Percentiles rank a stretch among this genome's conserved stretches.
These are phyloP conservation scores for Drosophila vallismaia DNA, from an alignment of 2,888 invertebrate species.

Conservation along the genomic window DNA sequence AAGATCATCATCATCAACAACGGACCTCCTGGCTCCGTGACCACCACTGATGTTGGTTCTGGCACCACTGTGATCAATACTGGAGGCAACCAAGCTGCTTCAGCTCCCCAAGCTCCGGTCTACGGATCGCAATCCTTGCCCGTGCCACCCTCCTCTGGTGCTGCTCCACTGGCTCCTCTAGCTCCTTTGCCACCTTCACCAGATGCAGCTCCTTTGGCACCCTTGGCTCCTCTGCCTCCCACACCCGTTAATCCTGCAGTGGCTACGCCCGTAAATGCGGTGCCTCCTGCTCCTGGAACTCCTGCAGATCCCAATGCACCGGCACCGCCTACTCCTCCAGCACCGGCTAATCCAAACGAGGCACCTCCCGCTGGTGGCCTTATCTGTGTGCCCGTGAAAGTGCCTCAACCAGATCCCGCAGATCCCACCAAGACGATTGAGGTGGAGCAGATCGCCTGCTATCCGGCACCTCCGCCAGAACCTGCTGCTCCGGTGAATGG, in stretches of 20 bases:
- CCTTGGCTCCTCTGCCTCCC: slow-evolving; percentile 41
- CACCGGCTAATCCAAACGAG: slow-evolving; percentile 28
- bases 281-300: slow-evolving; percentile 1
- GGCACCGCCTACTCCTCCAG: slow-evolving; percentile 5
- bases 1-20: slow-evolving; percentile 83
- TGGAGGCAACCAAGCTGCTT: slow-evolving; percentile 44
- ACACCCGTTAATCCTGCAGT: slow-evolving; percentile 24
- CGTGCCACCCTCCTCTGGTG: slow-evolving; percentile 5
- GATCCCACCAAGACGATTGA: slow-evolving; percentile 81
- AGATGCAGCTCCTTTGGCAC: slow-evolving; percentile 37
- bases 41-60: slow-evolving; percentile 69
- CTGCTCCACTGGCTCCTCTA: slow-evolving; percentile 4
- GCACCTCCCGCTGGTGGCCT: slow-evolving; percentile 72
- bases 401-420: slow-evolving; percentile 81
- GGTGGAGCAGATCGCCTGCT: slow-evolving; percentile 81
- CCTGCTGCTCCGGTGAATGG: slow-evolving; percentile 22
- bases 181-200: slow-evolving; percentile 9
- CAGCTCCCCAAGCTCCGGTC: slow-evolving; percentile 20
- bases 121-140: not conserved
- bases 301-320: slow-evolving; percentile 42
- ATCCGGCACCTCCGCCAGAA: slow-evolving; percentile 80
- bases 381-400: slow-evolving; percentile 80
- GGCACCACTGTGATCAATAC: slow-evolving; percentile 79
- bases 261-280: slow-evolving; percentile 5
- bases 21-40: slow-evolving; percentile 82